Percentiles rank a stretch among this genome's conserved stretches.
phyloP scores from a whole-genome alignment of 2,888 invertebrate genomes.

The Bhutanitis thaidina region DNA sequence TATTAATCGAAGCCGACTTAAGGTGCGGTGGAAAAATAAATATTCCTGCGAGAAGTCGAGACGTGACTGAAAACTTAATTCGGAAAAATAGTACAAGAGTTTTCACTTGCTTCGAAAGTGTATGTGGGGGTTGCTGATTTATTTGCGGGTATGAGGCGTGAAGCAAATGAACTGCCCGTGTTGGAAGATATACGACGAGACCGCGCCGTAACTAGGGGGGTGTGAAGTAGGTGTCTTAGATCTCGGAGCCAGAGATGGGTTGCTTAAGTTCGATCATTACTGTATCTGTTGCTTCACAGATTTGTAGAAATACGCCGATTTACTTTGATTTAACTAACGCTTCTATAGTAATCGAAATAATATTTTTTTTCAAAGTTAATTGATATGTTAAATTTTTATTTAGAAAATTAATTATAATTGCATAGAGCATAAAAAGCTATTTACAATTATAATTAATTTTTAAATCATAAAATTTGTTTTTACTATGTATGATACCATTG shows the following conservation, averaged over 20 bases:
- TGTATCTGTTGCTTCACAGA: conserved; percentile 9
- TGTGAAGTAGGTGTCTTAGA: conserved; percentile 36
- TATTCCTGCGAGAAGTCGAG: conserved; percentile 12
- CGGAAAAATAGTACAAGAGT: conserved; percentile 45
- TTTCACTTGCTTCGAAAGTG: conserved; percentile 47
- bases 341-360: too few species aligned
- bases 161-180: conserved; percentile 71
- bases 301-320: conserved; percentile 2
- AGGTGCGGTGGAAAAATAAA: conserved; percentile 19
- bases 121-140: conserved; percentile 63
- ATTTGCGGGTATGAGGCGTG: conserved; percentile 76
- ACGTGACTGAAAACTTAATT: conserved; percentile 26
- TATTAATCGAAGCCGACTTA: conserved; percentile 14
- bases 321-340: too few species aligned
- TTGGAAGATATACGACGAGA: conserved; percentile 65
- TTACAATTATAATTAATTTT: too few species aligned
- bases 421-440: too few species aligned
- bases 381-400: too few species aligned
- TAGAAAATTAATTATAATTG: too few species aligned
- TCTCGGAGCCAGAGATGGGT: conserved; percentile 30
- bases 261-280: conserved; percentile 27
- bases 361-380: too few species aligned
- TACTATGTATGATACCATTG: too few species aligned
- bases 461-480: too few species aligned
- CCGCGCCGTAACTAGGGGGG: conserved; percentile 51